Evolutionary conservation across 1,140 invertebrate species (phyloP), one percentile per base, ranked within the genome.

Genomic region (Colletes gigas): DNA sequence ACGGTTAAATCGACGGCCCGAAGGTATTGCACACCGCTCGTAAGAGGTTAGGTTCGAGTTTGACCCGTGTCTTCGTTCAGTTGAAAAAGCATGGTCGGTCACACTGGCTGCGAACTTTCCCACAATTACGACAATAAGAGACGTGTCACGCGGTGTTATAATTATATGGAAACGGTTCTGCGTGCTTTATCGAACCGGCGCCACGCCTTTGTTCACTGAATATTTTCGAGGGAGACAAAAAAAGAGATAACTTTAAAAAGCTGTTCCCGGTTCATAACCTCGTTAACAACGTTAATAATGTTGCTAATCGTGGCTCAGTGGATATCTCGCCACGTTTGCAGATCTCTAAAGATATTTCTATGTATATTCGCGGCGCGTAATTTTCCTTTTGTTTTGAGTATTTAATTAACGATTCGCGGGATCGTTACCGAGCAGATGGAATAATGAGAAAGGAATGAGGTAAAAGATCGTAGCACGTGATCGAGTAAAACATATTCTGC

Each of bases 401-500:
- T 30, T 30, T 14, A 12, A 30, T 50, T 19, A 12, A 15, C 10
- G 4, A 4, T 15, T 2, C 12, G 3, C 10, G 39, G 19, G 19
- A 44, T 19, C 1, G 1, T 17, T 17, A 14, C 50, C 52, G 39
- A 54, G 21, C 2, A 21, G 17, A 4, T 15, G 10, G 50, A 54
- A 66, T 21, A 62, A 52, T 5, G 19, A 47, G 6, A 14, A 12
- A 44, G 44, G n/a, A 78, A 44, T 41, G n/a, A 41, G 3, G 17
- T 17, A 44, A 6, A 55, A 54, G 50, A 72, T 41, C 41, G 39
- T 73, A 68, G 8, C 52, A 17, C 50, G 19, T 10, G 73, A 71
- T 79, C 65, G 30, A 19, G 19, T 19, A 57, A 83, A 70, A 50
- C 21, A 50, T 10, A n/a, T 84, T 85, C 78, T 39, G 54, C 55